Evolutionary conservation across 2,797 vertebrate genomes (phyloP).

Genomic region (Acomys russatus): DNA sequence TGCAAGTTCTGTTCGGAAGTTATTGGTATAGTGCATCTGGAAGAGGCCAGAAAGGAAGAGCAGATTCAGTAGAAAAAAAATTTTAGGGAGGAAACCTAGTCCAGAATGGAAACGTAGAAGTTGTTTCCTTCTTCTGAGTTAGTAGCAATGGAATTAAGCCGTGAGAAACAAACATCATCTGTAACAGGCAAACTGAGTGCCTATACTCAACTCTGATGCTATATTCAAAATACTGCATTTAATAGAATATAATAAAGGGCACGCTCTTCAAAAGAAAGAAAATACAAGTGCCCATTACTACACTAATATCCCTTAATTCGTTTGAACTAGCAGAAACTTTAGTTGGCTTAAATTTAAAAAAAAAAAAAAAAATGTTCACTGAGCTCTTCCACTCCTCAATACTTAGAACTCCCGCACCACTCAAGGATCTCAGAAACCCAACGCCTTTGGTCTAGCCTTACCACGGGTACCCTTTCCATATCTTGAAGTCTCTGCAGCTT

Average conservation of each 20-base stretch:
- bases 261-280: background rate
- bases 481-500: background rate
- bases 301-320: constrained; percentile 17
- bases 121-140: background rate
- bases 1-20: background rate
- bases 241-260: background rate
- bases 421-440: background rate
- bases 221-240: constrained; percentile 33
- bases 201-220: constrained; percentile 2
- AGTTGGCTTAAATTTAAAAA: background rate
- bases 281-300: background rate
- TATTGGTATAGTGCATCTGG: background rate
- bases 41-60: background rate
- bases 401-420: background rate
- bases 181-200: constrained; percentile 7
- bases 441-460: background rate
- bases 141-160: background rate
- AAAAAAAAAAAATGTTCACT: background rate
- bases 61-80: background rate
- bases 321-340: background rate
- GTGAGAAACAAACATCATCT: constrained; percentile 27
- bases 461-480: constrained; percentile 49
- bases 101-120: constrained; percentile 25
- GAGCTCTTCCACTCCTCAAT: background rate
- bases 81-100: background rate